Evolutionary conservation across 2,888 invertebrate genomes (phyloP), one percentile per base, ranked within the genome.

Genomic region (Digitonthophagus gazella): DNA sequence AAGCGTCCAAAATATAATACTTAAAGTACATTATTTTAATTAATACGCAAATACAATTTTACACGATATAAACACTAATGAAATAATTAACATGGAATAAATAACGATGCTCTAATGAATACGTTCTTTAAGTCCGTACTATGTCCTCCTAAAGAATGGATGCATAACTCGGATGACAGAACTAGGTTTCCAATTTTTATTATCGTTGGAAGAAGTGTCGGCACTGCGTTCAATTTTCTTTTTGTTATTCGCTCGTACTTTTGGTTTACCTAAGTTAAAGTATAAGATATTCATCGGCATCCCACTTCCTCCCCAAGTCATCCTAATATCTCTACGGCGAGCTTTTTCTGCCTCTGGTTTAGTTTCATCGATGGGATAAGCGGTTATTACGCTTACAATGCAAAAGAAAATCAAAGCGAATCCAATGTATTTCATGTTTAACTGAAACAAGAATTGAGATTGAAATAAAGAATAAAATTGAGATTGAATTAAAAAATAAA

Each of bases 211-310:
- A 11, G 2, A 5, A 44, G 6, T 44, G 11, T 44, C 28, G 8
- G 28, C 3, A 44, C 28, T 44, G 6, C 28, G 2, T 44, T 2
- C 28, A 11, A 44, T 2, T 44, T 44, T 44, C 11, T 11, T 44
- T 44, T 44, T 44, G 11, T 44, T 44, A 3, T 44, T 44, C 6
- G 28, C 8, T 44, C 11, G 28, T 8, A 8, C 11, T 5, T 11
- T 44, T 5, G 11, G 6, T 44, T 44, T 44, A 8, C 28, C 11
- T 44, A 44, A 44, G 28, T 44, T 44, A 11, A 8, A 44, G 74
- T 86, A 86, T 4, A 85, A 81, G 14, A 85, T 84, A 63, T 83
- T 85, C 75, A 85, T 85, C 0, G 86, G 85, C 81, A 85, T 82
- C 15, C 86, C 85, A 3, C 84, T 83, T 1, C 84, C 85, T n/a